Evolutionary conservation across 2,888 invertebrate genomes (phyloP), one percentile per base, ranked within the genome.

Genomic region (Steinernema carpocapsae): DNA sequence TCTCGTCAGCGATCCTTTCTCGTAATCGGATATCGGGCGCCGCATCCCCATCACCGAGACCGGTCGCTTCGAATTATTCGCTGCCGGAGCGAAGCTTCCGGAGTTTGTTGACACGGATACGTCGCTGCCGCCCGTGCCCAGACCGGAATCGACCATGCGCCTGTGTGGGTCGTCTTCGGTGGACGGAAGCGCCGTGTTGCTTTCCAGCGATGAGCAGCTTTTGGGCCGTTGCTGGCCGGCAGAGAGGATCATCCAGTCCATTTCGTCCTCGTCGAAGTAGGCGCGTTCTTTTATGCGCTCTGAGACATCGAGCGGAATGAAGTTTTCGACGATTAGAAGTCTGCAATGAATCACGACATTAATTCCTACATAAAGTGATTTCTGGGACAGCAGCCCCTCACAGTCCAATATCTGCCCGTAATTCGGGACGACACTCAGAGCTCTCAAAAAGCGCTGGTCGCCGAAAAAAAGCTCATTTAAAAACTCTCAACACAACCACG

Each of bases 291-390:
- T 90, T 2, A 94, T 90, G 78, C 81, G 76, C 37, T 86, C 83
- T 17, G 81, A 74, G 1, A 87, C 81, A 70, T 85, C 84, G 19
- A 76, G 91, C 10, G 94, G 94, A 85, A 95, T 93, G 89, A 95
- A 95, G 88, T 94, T 94, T 87, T 94, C 94, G 79, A 94, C 93
- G 72, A 94, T 92, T 45, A 94, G 90, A 51, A 87, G 83, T 76
- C 88, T 88, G 77, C n/a, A n/a, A n/a, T n/a, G 70, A 83, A 79
- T 51, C 22, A 72, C 14, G 76, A 78, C 7, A 75, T 26, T 0
- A 29, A n/a, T n/a, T n/a, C n/a, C n/a, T n/a, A n/a, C n/a, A n/a
- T n/a, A n/a, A n/a, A n/a, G n/a, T n/a, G n/a, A n/a, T n/a, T n/a
- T n/a, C n/a, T n/a, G n/a, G n/a, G n/a, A n/a, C n/a, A n/a, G n/a